These are phyloP conservation scores for Agapetus fuscipes DNA, from an alignment of 2,888 invertebrate genomes.

Conservation along the genomic window DNA sequence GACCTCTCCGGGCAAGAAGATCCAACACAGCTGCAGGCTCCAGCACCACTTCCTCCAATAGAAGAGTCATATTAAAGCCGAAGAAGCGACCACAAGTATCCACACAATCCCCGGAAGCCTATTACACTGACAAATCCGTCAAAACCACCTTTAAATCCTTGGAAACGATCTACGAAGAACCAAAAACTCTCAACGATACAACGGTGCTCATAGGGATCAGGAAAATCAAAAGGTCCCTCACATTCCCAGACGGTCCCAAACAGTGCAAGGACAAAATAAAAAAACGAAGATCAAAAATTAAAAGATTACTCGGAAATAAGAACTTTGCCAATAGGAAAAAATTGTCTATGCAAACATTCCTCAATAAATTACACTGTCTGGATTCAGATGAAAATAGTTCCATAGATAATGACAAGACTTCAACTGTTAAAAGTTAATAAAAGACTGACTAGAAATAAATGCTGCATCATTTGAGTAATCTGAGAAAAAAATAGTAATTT, in stretches of 20 bases:
- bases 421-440: too few relatives aligned
- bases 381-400: slow-evolving; percentile 35
- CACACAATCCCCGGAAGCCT: slow-evolving; percentile 34
- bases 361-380: slow-evolving; percentile 45
- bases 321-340: slow-evolving; percentile 41
- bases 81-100: slow-evolving; percentile 34
- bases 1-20: slow-evolving; percentile 35
- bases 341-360: slow-evolving; percentile 47
- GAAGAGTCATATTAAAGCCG: slow-evolving; percentile 41
- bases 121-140: slow-evolving; percentile 45
- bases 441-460: too few relatives aligned
- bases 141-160: slow-evolving; percentile 43
- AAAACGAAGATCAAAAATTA: slow-evolving; percentile 48
- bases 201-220: slow-evolving; percentile 41
- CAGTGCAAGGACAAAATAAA: slow-evolving; percentile 47
- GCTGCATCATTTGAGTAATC: too few relatives aligned
- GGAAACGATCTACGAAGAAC: slow-evolving; percentile 56
- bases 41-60: slow-evolving; percentile 32
- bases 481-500: too few relatives aligned
- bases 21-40: slow-evolving; percentile 23
- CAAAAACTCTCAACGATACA: slow-evolving; percentile 36
- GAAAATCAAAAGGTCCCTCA: slow-evolving; percentile 48
- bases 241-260: slow-evolving; percentile 42
- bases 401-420: neutral
- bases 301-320: slow-evolving; percentile 44